These are phyloP conservation scores for Engraulis encrasicolus DNA, from an alignment of 2,113 vertebrate species.

Conservation along the genomic window DNA sequence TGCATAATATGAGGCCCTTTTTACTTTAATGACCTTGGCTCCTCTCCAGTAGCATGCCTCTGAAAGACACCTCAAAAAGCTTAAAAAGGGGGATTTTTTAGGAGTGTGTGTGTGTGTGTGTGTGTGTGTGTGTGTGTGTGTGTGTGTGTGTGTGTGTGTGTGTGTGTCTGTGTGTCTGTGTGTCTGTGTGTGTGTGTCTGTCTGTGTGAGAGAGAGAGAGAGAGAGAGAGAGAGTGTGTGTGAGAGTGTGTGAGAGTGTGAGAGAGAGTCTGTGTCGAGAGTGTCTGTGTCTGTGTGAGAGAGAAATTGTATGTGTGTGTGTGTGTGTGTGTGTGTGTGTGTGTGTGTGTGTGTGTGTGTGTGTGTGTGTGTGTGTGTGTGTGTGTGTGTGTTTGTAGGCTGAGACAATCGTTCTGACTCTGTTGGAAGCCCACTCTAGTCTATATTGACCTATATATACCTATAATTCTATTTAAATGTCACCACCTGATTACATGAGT, in stretches of 20 bases:
- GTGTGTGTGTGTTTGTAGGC: no score
- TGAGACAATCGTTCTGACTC: neutral
- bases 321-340: no score
- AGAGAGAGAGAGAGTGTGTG: no score
- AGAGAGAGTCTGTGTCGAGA: neutral
- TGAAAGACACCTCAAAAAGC: neutral
- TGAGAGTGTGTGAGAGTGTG: neutral
- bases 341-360: neutral
- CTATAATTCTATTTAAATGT: no score
- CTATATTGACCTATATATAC: no score
- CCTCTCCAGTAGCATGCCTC: neutral
- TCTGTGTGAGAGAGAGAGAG: no score
- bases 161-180: neutral
- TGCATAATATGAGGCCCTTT: conserved; percentile 8
- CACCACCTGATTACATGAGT: no score
- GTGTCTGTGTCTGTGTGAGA: no score
- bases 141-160: neutral
- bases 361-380: neutral
- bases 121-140: neutral
- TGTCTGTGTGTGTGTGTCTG: neutral
- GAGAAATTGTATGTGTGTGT: neutral
- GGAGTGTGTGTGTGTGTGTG: neutral
- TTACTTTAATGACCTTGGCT: conserved; percentile 14
- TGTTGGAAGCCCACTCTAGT: neutral
- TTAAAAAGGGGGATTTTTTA: neutral